Base-by-base conservation (phyloP, 2,888 invertebrate genomes). In the Deilephila elpenor region DNA sequence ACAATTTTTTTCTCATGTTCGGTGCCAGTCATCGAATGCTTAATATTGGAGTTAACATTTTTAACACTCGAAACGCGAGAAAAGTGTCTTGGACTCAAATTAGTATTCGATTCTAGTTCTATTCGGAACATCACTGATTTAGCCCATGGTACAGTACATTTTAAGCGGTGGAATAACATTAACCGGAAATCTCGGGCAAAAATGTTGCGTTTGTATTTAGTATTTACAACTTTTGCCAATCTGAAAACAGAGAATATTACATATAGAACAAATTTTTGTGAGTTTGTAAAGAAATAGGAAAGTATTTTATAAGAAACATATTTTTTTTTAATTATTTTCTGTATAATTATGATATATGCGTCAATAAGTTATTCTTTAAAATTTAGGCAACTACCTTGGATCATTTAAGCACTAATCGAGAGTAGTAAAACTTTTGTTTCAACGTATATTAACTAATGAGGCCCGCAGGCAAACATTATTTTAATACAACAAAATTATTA, bases 41-140 rank as follows among this genome's bases (percentile, higher is more conserved):
- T 19, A 53, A 25, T 70, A 53, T 56, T 53, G 6, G 53, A 53
- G 53, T 53, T 53, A 70, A 70, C 44, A 71, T 25, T 34, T n/a
- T 70, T 70, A 29, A 53, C 19, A 71, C 34, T 11, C 70, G 32
- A 32, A 29, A 70, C 20, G 32, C 11, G 34, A 70, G 20, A 44
- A 70, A 32, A 56, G 19, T 32, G 70, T 8, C 17, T 7, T 11
- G 17, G 34, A 32, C 34, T 71, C 17, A 25, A 70, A 51, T 70
- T 56, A 70, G 56, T 70, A 53, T 70, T 70, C 70, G 29, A 70
- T 70, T 53, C 70, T 25, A 29, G 70, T 53, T 25, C 25, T 62
- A 62, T 25, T 37, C 19, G 53, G 29, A 29, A 70, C 29, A 53
- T 7, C 70, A 53, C 53, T 70, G 70, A 70, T 70, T 70, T 53